A percentile compares a stretch with the other conserved stretches of the same genome.
These are phyloP conservation scores for Pyrocephalus nanus DNA, from an alignment of 2,797 vertebrate species.

Conservation along the genomic window DNA sequence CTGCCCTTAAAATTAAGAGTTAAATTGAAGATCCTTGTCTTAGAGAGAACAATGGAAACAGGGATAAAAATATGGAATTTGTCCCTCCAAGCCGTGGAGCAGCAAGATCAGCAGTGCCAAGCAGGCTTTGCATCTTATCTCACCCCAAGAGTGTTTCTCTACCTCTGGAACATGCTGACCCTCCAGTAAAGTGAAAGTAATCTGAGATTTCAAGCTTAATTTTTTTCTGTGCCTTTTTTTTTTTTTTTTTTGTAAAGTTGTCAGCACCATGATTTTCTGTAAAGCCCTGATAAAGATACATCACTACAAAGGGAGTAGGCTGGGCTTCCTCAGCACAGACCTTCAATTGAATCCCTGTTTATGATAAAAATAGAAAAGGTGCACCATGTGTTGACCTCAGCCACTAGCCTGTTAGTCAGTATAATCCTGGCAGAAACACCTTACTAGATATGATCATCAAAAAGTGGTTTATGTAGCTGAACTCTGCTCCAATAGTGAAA, in stretches of 20 bases:
- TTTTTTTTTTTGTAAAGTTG: not conserved
- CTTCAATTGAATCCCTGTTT: not conserved
- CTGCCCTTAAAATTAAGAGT: not conserved
- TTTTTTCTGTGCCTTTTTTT: not conserved
- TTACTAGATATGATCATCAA: constrained; percentile 43
- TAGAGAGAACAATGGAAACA: not conserved
- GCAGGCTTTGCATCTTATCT: not conserved
- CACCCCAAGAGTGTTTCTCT: not conserved
- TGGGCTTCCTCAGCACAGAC: not conserved
- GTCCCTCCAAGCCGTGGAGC: not conserved
- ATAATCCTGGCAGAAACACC: constrained; percentile 7
- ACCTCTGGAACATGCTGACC: not conserved
- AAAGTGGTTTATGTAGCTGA: constrained; percentile 50
- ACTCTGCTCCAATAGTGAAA: constrained; percentile 12
- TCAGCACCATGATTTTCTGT: not conserved
- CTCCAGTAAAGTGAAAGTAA: rapidly evolving
- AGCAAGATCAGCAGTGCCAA: not conserved
- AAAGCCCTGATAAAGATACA: not conserved
- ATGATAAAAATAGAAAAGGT: constrained; percentile 2
- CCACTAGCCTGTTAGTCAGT: not conserved
- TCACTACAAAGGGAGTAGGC: not conserved
- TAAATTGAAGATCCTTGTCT: not conserved
- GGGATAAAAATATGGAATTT: not conserved
- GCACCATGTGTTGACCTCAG: not conserved
- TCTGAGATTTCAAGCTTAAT: not conserved